phyloP scores from a whole-genome alignment of 2,797 vertebrate genomes.

The Atherinosoma microstoma region DNA sequence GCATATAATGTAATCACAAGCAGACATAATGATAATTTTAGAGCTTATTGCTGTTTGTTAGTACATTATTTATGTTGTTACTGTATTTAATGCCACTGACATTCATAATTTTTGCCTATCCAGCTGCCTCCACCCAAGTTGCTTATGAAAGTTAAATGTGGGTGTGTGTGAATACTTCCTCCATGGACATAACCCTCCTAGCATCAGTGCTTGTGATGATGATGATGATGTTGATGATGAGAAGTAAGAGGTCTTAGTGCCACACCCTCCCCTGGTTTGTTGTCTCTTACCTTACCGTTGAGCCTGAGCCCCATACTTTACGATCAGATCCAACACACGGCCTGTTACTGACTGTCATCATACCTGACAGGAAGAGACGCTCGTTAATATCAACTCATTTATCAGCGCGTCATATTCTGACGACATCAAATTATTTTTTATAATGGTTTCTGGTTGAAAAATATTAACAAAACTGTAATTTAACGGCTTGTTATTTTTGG shows the following conservation, averaged over 20 bases:
- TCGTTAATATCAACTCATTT: neutral
- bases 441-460: neutral
- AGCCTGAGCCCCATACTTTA: constrained; percentile 77
- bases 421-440: no score
- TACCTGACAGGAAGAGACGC: constrained; percentile 48
- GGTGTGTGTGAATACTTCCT: no score
- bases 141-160: neutral
- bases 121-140: neutral
- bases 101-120: neutral
- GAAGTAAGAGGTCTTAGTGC: neutral
- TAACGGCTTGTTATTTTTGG: neutral
- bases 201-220: neutral
- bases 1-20: neutral
- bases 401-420: neutral
- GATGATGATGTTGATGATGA: neutral
- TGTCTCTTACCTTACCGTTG: constrained; percentile 75
- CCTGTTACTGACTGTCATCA: constrained; percentile 58
- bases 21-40: neutral
- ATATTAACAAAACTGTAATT: neutral
- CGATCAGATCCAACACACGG: constrained; percentile 46
- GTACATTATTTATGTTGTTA: neutral
- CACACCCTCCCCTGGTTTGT: constrained; percentile 26
- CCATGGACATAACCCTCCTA: neutral
- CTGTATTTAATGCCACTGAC: no score
- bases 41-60: neutral